Evolutionary conservation across 2,797 vertebrate genomes (phyloP).

Genomic region (Notamacropus eugenii): DNA sequence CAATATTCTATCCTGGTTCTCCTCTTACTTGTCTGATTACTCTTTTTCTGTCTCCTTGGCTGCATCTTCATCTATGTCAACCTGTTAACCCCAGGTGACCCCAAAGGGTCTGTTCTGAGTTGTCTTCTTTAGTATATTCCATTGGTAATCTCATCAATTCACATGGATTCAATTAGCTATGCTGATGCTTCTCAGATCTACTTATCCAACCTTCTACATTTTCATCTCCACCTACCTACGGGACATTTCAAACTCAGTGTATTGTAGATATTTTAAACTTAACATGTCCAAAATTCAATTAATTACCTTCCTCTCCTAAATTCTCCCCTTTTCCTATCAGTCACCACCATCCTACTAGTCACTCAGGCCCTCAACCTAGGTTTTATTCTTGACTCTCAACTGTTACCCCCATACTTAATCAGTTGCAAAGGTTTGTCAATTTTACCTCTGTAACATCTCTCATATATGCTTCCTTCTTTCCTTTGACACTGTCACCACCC

Average conservation of each 20-base stretch:
- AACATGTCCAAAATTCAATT: not conserved
- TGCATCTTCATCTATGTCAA: not conserved
- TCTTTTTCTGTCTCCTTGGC: not conserved
- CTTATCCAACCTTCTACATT: not conserved
- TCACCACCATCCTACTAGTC: not conserved
- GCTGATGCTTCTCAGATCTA: not conserved
- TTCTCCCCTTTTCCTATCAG: not conserved
- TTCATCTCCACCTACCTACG: not conserved
- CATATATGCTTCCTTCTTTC: no score
- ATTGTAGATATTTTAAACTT: not conserved
- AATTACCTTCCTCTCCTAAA: not conserved
- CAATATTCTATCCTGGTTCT: not conserved
- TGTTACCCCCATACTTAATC: not conserved
- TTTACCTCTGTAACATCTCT: no score
- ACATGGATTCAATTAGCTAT: not conserved
- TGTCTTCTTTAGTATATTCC: not conserved
- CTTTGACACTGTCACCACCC: no score
- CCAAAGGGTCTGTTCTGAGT: not conserved
- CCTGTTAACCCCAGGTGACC: not conserved
- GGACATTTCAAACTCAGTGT: not conserved
- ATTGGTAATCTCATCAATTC: not conserved
- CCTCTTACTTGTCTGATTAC: not conserved
- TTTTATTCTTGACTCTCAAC: not conserved
- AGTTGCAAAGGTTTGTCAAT: no score
- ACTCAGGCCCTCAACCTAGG: not conserved